phyloP scores from a whole-genome alignment of 2,797 vertebrate genomes.

The Lophius americanus region DNA sequence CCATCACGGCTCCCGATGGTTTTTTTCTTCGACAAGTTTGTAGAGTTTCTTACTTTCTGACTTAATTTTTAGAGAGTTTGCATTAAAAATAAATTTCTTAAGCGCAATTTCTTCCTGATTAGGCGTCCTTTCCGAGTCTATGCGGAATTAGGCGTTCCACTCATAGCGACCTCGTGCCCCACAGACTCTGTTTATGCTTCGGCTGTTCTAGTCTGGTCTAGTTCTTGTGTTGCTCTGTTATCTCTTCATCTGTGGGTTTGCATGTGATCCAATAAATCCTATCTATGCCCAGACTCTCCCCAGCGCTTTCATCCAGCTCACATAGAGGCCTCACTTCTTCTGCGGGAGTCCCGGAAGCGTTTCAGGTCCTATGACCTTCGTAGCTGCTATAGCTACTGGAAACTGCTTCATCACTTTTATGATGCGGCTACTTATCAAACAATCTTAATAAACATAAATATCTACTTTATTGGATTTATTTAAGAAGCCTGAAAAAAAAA shows the following conservation, averaged over 20 bases:
- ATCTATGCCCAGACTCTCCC: not conserved
- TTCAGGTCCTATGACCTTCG: too few species aligned
- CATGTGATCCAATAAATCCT: not conserved
- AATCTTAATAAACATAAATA: not conserved
- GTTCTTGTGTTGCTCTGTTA: conserved; percentile 15
- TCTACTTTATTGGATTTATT: too few species aligned
- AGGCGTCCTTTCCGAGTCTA: too few species aligned
- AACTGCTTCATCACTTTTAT: conserved; percentile 34
- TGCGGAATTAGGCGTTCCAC: too few species aligned
- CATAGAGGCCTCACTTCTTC: conserved; percentile 2
- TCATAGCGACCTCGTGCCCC: not conserved
- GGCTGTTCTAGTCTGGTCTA: conserved; percentile 10
- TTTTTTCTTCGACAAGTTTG: too few species aligned
- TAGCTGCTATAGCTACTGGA: too few species aligned
- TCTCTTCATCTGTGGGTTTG: conserved; percentile 5
- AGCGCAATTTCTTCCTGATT: too few species aligned
- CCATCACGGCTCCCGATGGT: too few species aligned
- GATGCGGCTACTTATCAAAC: conserved; percentile 45
- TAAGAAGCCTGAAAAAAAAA: conserved; percentile 4
- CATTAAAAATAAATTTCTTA: too few species aligned
- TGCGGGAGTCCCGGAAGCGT: conserved; percentile 5
- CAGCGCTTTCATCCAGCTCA: not conserved
- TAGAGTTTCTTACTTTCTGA: too few species aligned
- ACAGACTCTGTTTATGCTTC: not conserved
- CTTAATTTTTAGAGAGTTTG: too few species aligned